Evolutionary conservation across 2,888 invertebrate genomes (phyloP), one percentile per base, ranked within the genome.

Genomic region (Campoplex capitator): DNA sequence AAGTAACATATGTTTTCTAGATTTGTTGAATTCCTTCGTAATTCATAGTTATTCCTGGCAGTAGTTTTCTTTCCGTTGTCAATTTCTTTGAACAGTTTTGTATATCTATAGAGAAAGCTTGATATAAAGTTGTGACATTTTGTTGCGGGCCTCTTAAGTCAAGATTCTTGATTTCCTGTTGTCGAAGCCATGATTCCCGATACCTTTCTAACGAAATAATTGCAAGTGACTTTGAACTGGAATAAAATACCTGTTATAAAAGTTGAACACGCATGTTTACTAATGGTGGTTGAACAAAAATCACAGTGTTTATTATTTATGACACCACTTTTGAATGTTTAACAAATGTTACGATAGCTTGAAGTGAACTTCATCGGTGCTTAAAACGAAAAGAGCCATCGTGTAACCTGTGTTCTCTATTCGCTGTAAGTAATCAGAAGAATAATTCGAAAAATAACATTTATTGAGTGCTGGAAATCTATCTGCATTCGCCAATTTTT

Each of bases 11-110:
- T 82, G 84, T 84, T 87, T 87, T 74, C 84, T 73, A 35, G 45
- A 82, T 84, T 82, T 82, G 78, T 83, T 68, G 56, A 78, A 87
- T 87, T 87, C 84, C 74, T 77, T 82, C 73, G n/a, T 70, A 70
- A 84, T 84, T 82, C 75, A 74, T 82, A 73, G 71, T 83, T 84
- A 70, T 70, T 62, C 78, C 74, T 54, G 13, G 58, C 68, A 42
- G 45, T 73, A 54, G 48, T 82, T 65, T 70, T 56, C 70, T 65
- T 62, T 23, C 45, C 32, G 65, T 48, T 18, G 45, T 67, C 73
- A 35, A 74, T 78, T 74, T 68, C 54, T 45, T 51, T n/a, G 13
- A 28, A 58, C 68, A n/a, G 32, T 32, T 62, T 76, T 65, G 45
- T 42, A 71, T 73, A 58, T 78, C 76, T 51, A 35, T 58, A 58